phyloP scores from a whole-genome alignment of 2,113 vertebrate genomes.

The Rhabdornis inornatus region DNA sequence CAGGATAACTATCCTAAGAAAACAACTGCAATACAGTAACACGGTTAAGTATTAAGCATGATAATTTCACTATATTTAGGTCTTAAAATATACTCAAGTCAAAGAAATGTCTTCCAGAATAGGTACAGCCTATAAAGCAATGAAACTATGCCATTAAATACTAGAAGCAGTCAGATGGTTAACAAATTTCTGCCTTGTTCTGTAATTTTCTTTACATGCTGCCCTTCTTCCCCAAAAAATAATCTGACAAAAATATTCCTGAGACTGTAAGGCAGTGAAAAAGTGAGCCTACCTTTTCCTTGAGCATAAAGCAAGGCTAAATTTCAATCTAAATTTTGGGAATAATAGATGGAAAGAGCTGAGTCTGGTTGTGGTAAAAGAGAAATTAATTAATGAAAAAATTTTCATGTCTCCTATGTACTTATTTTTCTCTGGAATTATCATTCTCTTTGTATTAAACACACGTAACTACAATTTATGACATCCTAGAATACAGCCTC shows the following conservation, averaged over 20 bases:
- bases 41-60: background rate
- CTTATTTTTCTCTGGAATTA: background rate
- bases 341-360: background rate
- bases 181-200: background rate
- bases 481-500: background rate
- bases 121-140: background rate
- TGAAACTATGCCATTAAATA: background rate
- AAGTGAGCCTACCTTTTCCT: background rate
- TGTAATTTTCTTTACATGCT: background rate
- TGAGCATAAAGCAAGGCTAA: background rate
- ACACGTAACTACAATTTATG: background rate
- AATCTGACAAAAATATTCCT: background rate
- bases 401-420: background rate
- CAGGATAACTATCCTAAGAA: constrained; percentile 54
- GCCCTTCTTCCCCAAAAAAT: background rate
- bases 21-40: constrained; percentile 29
- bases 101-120: background rate
- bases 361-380: background rate
- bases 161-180: background rate
- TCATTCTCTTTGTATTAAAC: background rate
- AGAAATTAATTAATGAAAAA: background rate
- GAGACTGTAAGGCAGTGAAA: background rate
- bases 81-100: background rate
- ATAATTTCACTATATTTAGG: background rate
- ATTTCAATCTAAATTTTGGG: background rate